Percentiles rank a stretch among this genome's conserved stretches.
phyloP scores from a whole-genome alignment of 2,797 vertebrate genomes.

The Onychomys torridus region DNA sequence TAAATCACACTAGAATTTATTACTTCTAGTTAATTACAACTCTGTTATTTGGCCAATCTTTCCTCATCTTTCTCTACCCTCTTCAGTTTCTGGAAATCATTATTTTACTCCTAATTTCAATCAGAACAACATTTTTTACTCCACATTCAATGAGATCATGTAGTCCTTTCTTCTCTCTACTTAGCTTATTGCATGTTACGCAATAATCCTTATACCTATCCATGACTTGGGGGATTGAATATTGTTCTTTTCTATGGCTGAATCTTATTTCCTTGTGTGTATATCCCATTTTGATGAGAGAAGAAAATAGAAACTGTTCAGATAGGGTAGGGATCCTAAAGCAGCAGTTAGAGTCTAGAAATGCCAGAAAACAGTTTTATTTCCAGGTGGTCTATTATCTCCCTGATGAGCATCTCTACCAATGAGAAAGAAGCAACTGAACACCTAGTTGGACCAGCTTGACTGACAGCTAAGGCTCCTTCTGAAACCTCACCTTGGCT shows the following conservation, averaged over 20 bases:
- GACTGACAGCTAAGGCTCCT: too few relatives aligned
- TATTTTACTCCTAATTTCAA: background rate
- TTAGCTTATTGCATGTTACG: background rate
- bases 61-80: background rate
- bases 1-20: background rate
- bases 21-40: background rate
- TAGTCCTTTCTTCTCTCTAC: background rate
- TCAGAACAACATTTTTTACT: background rate
- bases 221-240: background rate
- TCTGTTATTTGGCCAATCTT: too few relatives aligned
- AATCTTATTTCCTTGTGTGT: background rate
- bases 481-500: too few relatives aligned
- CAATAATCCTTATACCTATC: background rate
- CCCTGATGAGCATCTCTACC: background rate
- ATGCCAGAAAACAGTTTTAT: background rate
- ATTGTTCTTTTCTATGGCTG: background rate
- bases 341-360: background rate
- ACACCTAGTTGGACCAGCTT: background rate
- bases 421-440: background rate
- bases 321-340: too few relatives aligned
- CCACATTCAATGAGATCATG: background rate
- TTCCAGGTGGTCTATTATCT: background rate
- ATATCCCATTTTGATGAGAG: background rate
- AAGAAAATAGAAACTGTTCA: background rate
- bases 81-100: background rate